Evolutionary conservation across 2,888 invertebrate species (phyloP).

Genomic region (Epsilonema sp.): DNA sequence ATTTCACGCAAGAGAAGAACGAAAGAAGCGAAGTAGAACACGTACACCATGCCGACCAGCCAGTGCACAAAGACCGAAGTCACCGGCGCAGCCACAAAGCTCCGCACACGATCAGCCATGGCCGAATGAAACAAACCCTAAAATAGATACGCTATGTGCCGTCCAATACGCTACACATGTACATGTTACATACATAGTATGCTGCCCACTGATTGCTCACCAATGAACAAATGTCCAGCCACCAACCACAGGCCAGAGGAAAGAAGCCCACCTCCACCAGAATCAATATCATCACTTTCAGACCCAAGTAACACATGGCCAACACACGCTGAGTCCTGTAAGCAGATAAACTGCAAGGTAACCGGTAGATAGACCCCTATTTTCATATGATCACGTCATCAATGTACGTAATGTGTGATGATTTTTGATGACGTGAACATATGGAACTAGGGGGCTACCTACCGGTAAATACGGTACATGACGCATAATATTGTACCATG

Average conservation of each 20-base stretch:
- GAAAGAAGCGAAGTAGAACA: conserved; percentile 96
- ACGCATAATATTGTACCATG: no score
- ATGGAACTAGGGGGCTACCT: neutral
- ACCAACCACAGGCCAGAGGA: conserved; percentile 93
- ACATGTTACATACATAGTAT: neutral
- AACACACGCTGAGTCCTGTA: conserved; percentile 32
- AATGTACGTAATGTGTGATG: no score
- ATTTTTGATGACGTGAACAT: no score
- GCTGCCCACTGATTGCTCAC: conserved; percentile 17
- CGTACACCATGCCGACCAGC: conserved; percentile 94
- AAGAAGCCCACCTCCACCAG: conserved; percentile 92
- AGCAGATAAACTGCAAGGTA: no score
- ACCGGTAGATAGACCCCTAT: no score
- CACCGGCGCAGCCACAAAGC: conserved; percentile 72
- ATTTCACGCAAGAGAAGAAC: conserved; percentile 77
- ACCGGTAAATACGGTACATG: no score
- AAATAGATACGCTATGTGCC: conserved; percentile 2
- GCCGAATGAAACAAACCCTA: conserved; percentile 44
- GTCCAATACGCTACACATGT: neutral
- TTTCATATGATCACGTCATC: neutral
- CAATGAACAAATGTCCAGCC: conserved; percentile 91
- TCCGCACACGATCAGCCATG: conserved; percentile 55
- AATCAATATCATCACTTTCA: conserved; percentile 62
- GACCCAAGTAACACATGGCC: conserved; percentile 45
- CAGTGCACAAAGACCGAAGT: conserved; percentile 96